Percentiles rank a stretch among this genome's conserved stretches.
Evolutionary conservation across 2,113 vertebrate species (phyloP).

Genomic region (Potamarius usumacintae): DNA sequence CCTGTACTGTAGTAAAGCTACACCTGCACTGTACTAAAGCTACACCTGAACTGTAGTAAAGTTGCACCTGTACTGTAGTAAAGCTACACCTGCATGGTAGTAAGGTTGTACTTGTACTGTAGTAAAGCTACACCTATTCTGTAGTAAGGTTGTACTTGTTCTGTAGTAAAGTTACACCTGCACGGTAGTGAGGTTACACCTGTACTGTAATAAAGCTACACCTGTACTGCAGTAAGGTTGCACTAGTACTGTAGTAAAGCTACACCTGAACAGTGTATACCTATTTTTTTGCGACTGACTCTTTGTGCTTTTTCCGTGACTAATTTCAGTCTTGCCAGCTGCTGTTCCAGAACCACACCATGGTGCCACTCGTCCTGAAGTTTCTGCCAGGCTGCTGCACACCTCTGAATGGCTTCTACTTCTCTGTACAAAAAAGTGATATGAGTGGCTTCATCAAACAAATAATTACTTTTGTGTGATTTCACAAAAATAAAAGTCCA

Average conservation of each 20-base stretch:
- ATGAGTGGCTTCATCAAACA: background rate
- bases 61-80: too few relatives aligned
- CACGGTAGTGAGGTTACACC: background rate
- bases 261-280: background rate
- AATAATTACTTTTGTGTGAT: background rate
- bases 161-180: too few relatives aligned
- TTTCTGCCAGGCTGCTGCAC: slow-evolving; percentile 69
- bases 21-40: too few relatives aligned
- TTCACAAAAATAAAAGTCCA: background rate
- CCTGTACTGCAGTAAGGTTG: too few relatives aligned
- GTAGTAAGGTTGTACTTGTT: too few relatives aligned
- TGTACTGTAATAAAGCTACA: background rate
- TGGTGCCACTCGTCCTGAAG: slow-evolving; percentile 69
- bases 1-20: too few relatives aligned
- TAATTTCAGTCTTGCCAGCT: slow-evolving; percentile 72
- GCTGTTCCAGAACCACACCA: slow-evolving; percentile 70
- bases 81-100: too few relatives aligned
- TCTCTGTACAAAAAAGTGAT: slow-evolving; percentile 64
- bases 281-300: slow-evolving; percentile 37
- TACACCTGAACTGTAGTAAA: too few relatives aligned
- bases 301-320: slow-evolving; percentile 59
- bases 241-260: too few relatives aligned
- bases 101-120: background rate
- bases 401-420: slow-evolving; percentile 63
- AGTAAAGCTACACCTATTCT: too few relatives aligned